Conservation (phyloP, 2,888 invertebrate species). For the Agrochola litura region DNA sequence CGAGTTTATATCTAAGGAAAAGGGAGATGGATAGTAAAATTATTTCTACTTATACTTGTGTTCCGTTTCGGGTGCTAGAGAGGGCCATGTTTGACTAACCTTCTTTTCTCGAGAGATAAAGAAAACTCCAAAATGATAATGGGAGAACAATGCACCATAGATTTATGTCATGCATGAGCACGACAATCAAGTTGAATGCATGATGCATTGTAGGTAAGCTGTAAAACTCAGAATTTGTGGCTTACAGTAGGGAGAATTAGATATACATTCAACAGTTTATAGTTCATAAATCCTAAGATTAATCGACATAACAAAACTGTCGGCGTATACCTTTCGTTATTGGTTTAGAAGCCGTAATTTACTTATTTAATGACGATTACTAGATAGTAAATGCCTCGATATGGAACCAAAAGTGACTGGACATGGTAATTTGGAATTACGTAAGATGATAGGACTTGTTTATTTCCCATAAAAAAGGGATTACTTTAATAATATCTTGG, state of each 20-base stretch:
- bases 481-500: slow-evolving; percentile 20
- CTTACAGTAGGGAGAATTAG: slow-evolving; percentile 10
- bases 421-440: slow-evolving; percentile 10
- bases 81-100: slow-evolving; percentile 10
- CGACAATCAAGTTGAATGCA: neutral
- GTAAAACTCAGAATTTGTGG: neutral
- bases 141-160: neutral
- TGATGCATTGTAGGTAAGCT: neutral
- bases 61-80: neutral
- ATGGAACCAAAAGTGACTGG: slow-evolving; percentile 22
- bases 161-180: neutral
- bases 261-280: neutral
- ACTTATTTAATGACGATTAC: slow-evolving; percentile 42
- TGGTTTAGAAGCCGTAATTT: slow-evolving; percentile 21
- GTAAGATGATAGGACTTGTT: slow-evolving; percentile 28
- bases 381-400: slow-evolving; percentile 24
- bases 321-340: slow-evolving; percentile 19
- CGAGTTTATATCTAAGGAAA: neutral
- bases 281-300: slow-evolving; percentile 33
- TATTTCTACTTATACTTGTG: neutral
- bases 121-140: slow-evolving; percentile 20
- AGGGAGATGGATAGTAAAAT: neutral
- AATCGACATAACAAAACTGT: slow-evolving; percentile 12
- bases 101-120: slow-evolving; percentile 13
- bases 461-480: slow-evolving; percentile 13